Evolutionary conservation across 2,113 vertebrate genomes (phyloP), one percentile per base, ranked within the genome.

Genomic region (Neodon shergylaensis): DNA sequence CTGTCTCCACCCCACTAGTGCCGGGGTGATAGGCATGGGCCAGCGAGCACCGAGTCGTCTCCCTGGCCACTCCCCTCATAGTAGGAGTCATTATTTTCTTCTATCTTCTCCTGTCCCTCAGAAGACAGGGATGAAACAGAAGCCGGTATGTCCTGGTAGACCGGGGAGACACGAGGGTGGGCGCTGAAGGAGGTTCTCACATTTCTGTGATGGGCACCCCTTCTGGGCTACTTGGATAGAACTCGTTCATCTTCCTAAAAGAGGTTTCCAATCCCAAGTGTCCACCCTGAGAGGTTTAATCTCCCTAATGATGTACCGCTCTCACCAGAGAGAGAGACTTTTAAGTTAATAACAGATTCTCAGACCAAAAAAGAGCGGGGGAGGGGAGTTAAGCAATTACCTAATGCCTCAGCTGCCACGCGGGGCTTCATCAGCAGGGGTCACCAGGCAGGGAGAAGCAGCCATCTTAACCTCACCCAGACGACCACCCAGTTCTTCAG

Each of bases 211-310:
- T 24, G 52, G 7, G 14, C 17, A 39, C 3, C 13, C 17, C n/a
- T 68, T 63, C 66, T n/a, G 28, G 87, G 68, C 44, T 33, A 44
- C 49, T 70, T 10, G 68, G n/a, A 63, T 19, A 2, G 39, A 78
- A 31, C 42, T 47, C 26, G 4, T 94, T 81, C 66, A 84, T 95
- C 88, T 86, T 90, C 22, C 17, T 83, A 76, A 61, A 93, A 39
- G 14, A 73, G 77, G 44, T 36, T 92, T 91, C 49, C 65, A 77
- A 68, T 44, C 82, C 72, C n/a, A 65, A 47, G 65, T 14, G 79
- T 44, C 92, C 92, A 94, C 63, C 47, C 36, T 90, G 33, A 24
- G 92, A 36, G 19, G 42, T 65, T 94, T 82, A 81, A 78, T 87
- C 14, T 65, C 47, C 74, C 11, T 65, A 28, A 33, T 82, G 82